Base-by-base conservation (phyloP, 1,140 invertebrate genomes). In the Calephelis nemesis region DNA sequence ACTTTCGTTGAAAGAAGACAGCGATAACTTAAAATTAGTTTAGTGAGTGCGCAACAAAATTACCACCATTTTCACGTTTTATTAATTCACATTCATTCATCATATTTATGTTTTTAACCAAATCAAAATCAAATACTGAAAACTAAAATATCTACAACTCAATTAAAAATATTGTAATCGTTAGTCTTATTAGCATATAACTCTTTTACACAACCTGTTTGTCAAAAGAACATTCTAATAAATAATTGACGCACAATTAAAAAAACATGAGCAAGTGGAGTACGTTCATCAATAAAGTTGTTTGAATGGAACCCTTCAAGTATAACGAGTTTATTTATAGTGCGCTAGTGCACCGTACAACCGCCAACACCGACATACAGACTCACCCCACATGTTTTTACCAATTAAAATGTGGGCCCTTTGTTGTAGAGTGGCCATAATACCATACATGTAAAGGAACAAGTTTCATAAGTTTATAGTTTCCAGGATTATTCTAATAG, bases 391-490 rank as follows among this genome's bases (percentile, higher is more conserved):
- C 75, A 72, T 74, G 76, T 77, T 77, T 74, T 79, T 71, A 76
- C 77, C 78, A 79, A 77, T 79, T 79, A 74, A 74, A 75, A 77
- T 74, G 69, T 74, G 72, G 72, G 70, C 70, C 69, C 67, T 15
- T 58, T 39, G 11, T 58, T 39, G 19, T 40, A 40, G 54, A 30
- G 54, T 58, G 52, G 47, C 54, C 30, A 58, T 58, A n/a, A 60
- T 12, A 60, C 42, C 8, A 45, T 45, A 7, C 5, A 45, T 45
- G 8, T 1, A 6, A 45, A 45, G 6, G 8, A 45, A 45, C 1
- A 7, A 45, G 8, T 7, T 45, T 45, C 0, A 9, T 39, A 39
- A 6, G 11, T 40, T 7, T 39, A 12, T 39, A 54, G 30, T 4
- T 30, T 30, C 2, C 30, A 30, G 30, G 30, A 30, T 30, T 30